These are phyloP conservation scores for Erebia palarica DNA, from an alignment of 2,888 invertebrate species.

Conservation along the genomic window DNA sequence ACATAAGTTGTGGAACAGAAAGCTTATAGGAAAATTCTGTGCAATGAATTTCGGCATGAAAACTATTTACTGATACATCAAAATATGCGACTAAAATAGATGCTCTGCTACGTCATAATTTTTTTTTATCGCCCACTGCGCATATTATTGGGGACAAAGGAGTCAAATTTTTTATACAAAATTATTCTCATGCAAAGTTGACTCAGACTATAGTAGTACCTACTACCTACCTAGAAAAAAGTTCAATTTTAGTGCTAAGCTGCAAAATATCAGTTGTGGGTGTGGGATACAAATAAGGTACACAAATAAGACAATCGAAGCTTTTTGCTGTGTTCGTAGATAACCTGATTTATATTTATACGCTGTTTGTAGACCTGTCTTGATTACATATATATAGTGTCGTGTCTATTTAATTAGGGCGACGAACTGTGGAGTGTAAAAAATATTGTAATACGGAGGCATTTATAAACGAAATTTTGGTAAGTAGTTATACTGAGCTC, in stretches of 20 bases:
- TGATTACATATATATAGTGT: constrained; percentile 2
- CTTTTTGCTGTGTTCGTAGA: not conserved
- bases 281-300: constrained; percentile 5
- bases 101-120: not conserved
- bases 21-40: no score
- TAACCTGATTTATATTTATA: constrained; percentile 2
- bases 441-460: not conserved
- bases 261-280: not conserved
- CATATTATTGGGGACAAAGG: not conserved
- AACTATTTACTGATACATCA: no score
- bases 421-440: not conserved
- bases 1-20: no score
- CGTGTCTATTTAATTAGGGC: not conserved
- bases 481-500: no score
- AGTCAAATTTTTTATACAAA: not conserved
- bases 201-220: not conserved
- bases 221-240: not conserved
- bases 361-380: constrained; percentile 5
- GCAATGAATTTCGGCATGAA: no score
- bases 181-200: not conserved
- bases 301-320: not conserved
- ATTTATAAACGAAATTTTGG: no score
- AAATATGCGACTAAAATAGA: no score
- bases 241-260: not conserved
- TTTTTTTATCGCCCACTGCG: not conserved